These are phyloP conservation scores for Drosophila carrolli DNA, from an alignment of 1,140 invertebrate genomes.

Conservation along the genomic window DNA sequence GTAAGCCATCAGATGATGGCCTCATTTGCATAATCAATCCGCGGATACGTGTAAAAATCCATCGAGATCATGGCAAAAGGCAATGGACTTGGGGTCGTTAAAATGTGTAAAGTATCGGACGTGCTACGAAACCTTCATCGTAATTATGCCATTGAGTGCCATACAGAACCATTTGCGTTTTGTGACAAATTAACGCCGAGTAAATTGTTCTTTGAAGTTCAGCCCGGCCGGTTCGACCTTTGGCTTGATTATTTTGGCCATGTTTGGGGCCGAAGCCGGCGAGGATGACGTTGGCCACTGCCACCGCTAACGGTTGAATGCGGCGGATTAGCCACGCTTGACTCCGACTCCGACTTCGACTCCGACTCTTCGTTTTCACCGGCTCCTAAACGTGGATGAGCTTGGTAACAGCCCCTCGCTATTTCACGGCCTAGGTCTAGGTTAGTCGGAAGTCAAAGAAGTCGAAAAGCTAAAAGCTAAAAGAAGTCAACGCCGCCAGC, in stretches of 20 bases:
- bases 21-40: slow-evolving; percentile 23
- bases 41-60: slow-evolving; percentile 24
- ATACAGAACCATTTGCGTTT: slow-evolving; percentile 66
- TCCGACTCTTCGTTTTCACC: slow-evolving; percentile 19
- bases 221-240: slow-evolving; percentile 57
- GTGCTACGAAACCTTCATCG: slow-evolving; percentile 43
- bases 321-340: slow-evolving; percentile 46
- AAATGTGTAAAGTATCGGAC: slow-evolving; percentile 40
- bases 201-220: slow-evolving; percentile 72
- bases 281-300: slow-evolving; percentile 38
- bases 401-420: slow-evolving; percentile 34
- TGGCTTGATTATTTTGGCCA: slow-evolving; percentile 70
- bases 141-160: slow-evolving; percentile 65
- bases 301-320: slow-evolving; percentile 45
- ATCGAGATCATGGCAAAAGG: slow-evolving; percentile 36
- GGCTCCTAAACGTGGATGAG: slow-evolving; percentile 31
- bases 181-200: slow-evolving; percentile 60
- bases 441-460: slow-evolving; percentile 64
- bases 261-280: slow-evolving; percentile 43
- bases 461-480: not conserved
- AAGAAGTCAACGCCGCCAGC: slow-evolving; percentile 27
- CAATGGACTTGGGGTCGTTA: slow-evolving; percentile 26
- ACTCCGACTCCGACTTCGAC: slow-evolving; percentile 3
- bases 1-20: slow-evolving; percentile 6
- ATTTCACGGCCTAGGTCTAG: slow-evolving; percentile 75